Conservation (phyloP, 1,140 invertebrate species). For the Orussus abietinus region DNA sequence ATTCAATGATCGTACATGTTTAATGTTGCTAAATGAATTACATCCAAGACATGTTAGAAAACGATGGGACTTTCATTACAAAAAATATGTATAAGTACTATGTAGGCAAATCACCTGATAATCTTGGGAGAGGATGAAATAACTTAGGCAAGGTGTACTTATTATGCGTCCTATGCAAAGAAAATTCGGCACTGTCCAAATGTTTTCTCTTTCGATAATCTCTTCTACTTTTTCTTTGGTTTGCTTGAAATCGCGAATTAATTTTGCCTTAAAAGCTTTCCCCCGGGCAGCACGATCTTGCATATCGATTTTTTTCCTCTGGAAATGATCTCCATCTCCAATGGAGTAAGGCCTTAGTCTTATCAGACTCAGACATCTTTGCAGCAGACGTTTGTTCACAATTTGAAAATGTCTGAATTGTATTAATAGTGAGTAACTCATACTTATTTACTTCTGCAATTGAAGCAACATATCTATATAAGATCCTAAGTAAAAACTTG, state of each 20-base stretch:
- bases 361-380: conserved; percentile 34
- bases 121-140: conserved; percentile 73
- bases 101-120: conserved; percentile 68
- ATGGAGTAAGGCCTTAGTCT: conserved; percentile 31
- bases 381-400: conserved; percentile 29
- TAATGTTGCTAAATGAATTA: too few species aligned
- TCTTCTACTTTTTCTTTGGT: conserved; percentile 43
- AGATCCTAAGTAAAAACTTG: too few species aligned
- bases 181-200: conserved; percentile 90
- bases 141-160: conserved; percentile 81
- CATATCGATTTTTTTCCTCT: conserved; percentile 23
- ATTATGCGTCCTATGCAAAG: conserved; percentile 80
- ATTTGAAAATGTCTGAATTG: conserved; percentile 18
- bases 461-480: conserved; percentile 4
- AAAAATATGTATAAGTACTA: too few species aligned
- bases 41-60: too few species aligned
- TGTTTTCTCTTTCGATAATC: conserved; percentile 71
- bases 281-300: conserved; percentile 23
- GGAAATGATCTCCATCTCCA: conserved; percentile 27
- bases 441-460: conserved; percentile 25
- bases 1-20: conserved; percentile 13
- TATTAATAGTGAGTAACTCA: conserved; percentile 26
- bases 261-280: conserved; percentile 31
- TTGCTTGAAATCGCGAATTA: conserved; percentile 36
- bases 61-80: too few species aligned